phyloP scores from a whole-genome alignment of 2,888 invertebrate genomes.

The Cheilosia pagana region DNA sequence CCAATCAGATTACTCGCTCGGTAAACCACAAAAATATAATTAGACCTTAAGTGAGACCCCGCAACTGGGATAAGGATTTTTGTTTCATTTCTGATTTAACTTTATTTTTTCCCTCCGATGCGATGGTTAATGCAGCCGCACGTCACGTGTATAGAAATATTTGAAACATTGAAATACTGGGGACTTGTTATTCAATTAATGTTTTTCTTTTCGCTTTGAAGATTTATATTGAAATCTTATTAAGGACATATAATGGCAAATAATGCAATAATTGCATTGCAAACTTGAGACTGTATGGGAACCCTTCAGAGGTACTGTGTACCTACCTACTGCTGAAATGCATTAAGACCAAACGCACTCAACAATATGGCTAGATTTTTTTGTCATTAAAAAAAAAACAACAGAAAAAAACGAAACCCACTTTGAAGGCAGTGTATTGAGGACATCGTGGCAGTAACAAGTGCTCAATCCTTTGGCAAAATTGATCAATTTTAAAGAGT shows the following conservation, averaged over 20 bases:
- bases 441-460: conserved; percentile 49
- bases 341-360: conserved; percentile 67
- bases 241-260: conserved; percentile 68
- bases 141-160: conserved; percentile 56
- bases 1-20: conserved; percentile 65
- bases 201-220: conserved; percentile 55
- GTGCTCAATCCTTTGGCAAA: conserved; percentile 48
- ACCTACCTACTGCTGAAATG: conserved; percentile 46
- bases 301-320: conserved; percentile 29
- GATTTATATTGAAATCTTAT: conserved; percentile 71
- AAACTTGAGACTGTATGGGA: conserved; percentile 53
- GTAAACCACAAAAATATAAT: conserved; percentile 69
- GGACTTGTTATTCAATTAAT: conserved; percentile 77
- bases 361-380: conserved; percentile 72
- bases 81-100: conserved; percentile 25
- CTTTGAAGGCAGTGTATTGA: conserved; percentile 46
- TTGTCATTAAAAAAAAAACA: conserved; percentile 58
- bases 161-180: conserved; percentile 56
- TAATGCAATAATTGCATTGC: conserved; percentile 70
- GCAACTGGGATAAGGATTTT: conserved; percentile 36
- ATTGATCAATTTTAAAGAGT: conserved; percentile 33
- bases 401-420: conserved; percentile 17
- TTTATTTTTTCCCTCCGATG: conserved; percentile 10
- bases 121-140: conserved; percentile 38
- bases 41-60: conserved; percentile 50